Evolutionary conservation across 2,888 invertebrate species (phyloP).

Genomic region (Chrysodeixis includens): DNA sequence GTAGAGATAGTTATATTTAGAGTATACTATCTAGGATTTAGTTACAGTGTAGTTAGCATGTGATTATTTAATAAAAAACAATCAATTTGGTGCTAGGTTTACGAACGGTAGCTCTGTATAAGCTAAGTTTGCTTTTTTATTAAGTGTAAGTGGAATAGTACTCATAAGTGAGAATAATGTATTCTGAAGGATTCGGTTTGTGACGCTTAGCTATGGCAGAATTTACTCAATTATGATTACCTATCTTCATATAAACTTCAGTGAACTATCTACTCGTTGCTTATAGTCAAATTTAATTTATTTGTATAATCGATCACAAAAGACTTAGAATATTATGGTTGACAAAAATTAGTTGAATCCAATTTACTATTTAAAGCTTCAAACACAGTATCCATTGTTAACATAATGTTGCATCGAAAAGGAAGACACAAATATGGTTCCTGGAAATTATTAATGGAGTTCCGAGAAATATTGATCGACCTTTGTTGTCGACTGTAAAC

Average conservation of each 20-base stretch:
- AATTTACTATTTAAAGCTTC: background rate
- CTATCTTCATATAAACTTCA: background rate
- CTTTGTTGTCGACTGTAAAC: constrained; percentile 22
- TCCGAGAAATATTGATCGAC: constrained; percentile 23
- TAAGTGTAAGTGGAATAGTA: too few relatives aligned
- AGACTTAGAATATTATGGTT: background rate
- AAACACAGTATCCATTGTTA: background rate
- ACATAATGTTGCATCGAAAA: background rate
- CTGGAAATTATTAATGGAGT: background rate
- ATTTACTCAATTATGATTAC: background rate
- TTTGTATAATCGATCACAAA: background rate
- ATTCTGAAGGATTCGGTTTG: background rate
- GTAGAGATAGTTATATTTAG: too few relatives aligned
- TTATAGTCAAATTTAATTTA: background rate
- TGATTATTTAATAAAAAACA: too few relatives aligned
- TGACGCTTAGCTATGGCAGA: background rate
- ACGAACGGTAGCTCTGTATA: too few relatives aligned
- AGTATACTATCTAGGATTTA: too few relatives aligned
- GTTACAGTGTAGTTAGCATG: too few relatives aligned
- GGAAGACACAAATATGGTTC: background rate
- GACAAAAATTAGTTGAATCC: background rate
- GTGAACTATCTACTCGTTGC: background rate
- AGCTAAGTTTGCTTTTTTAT: too few relatives aligned
- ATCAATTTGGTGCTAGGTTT: too few relatives aligned
- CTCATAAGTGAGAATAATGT: background rate